Conservation (phyloP, 2,113 vertebrate species). For the Equus quagga region DNA sequence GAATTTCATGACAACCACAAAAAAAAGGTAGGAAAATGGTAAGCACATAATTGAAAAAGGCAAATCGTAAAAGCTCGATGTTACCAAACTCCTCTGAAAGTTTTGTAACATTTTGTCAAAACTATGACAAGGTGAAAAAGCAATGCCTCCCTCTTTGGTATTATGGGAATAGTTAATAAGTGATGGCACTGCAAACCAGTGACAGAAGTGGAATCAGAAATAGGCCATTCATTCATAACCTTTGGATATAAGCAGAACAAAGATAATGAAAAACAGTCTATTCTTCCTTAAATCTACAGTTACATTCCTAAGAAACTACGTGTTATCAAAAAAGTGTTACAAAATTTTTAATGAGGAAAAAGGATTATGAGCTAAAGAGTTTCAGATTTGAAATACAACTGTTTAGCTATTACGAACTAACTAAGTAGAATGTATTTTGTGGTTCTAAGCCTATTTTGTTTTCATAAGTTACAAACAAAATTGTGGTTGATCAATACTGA, state of each 20-base stretch:
- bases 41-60: background rate
- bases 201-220: background rate
- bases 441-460: background rate
- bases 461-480: background rate
- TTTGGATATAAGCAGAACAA: background rate
- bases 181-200: background rate
- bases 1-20: background rate
- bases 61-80: background rate
- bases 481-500: background rate
- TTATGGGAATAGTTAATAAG: background rate
- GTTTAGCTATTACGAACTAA: background rate
- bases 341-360: background rate
- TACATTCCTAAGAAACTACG: background rate
- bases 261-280: background rate
- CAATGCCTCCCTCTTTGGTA: background rate
- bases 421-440: background rate
- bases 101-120: background rate
- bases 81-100: background rate
- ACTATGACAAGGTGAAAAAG: background rate
- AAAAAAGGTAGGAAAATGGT: background rate
- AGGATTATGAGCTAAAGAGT: background rate
- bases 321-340: background rate
- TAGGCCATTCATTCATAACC: background rate
- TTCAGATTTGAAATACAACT: background rate
- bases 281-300: background rate